Evolutionary conservation across 2,888 invertebrate genomes (phyloP).

Genomic region (Drosophila suboccidentalis): DNA sequence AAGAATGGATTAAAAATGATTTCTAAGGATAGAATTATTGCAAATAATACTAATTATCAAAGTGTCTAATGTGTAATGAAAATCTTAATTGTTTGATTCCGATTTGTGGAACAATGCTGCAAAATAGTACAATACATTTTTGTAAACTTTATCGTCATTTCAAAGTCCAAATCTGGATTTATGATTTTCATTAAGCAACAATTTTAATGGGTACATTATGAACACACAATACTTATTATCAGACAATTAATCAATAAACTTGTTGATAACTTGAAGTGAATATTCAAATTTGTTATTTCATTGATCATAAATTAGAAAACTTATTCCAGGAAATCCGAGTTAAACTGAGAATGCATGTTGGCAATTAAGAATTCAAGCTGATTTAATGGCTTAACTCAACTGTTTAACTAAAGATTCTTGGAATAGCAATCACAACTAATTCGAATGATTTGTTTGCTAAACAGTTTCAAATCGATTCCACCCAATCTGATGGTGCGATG

Average conservation of each 20-base stretch:
- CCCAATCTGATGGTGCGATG: constrained; percentile 87
- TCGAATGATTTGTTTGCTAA: background rate
- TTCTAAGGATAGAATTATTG: background rate
- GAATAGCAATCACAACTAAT: background rate
- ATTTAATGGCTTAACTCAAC: background rate
- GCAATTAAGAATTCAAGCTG: background rate
- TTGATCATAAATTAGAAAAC: background rate
- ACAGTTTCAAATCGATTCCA: constrained; percentile 86
- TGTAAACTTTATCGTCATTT: too few species aligned
- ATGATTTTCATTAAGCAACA: too few species aligned
- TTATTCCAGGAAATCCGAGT: background rate
- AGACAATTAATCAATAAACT: background rate
- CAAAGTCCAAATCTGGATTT: too few species aligned
- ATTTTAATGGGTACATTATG: too few species aligned
- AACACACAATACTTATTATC: background rate
- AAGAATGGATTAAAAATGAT: background rate
- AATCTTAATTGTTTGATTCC: too few species aligned
- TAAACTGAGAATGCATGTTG: background rate
- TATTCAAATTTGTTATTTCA: background rate
- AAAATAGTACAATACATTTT: too few species aligned
- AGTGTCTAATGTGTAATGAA: too few species aligned
- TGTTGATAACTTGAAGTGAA: background rate
- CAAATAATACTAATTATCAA: background rate
- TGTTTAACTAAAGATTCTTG: background rate
- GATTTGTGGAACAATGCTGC: too few species aligned